These are phyloP conservation scores for Drosophila lacteicornis DNA, from an alignment of 1,140 invertebrate species.

Conservation along the genomic window DNA sequence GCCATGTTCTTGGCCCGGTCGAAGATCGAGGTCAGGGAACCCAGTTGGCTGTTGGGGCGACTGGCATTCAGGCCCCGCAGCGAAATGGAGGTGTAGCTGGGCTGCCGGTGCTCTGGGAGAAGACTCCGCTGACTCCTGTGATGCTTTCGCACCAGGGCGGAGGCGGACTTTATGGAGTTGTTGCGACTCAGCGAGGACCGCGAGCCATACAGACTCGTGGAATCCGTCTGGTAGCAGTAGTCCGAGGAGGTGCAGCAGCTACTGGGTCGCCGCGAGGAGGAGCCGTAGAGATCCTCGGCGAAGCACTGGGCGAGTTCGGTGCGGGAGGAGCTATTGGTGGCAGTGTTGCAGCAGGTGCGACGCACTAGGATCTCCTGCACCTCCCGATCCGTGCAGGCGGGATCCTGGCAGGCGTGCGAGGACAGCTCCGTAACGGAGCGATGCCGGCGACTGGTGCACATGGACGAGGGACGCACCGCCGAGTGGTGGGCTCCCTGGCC, in stretches of 20 bases:
- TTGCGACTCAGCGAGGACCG: slow-evolving; percentile 80
- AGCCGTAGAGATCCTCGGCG: slow-evolving; percentile 78
- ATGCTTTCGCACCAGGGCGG: slow-evolving; percentile 68
- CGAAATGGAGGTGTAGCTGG: slow-evolving; percentile 80
- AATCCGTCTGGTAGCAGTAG: slow-evolving; percentile 84
- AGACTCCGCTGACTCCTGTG: slow-evolving; percentile 49
- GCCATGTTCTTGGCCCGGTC: slow-evolving; percentile 72
- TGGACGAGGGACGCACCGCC: slow-evolving; percentile 32
- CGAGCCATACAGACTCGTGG: slow-evolving; percentile 80
- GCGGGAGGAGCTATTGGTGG: slow-evolving; percentile 55
- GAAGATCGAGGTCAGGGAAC: slow-evolving; percentile 82
- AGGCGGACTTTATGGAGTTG: slow-evolving; percentile 82
- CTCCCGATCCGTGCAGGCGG: slow-evolving; percentile 69
- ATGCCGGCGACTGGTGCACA: slow-evolving; percentile 70
- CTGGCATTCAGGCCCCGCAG: slow-evolving; percentile 73
- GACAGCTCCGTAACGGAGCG: slow-evolving; percentile 80
- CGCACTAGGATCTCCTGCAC: slow-evolving; percentile 78
- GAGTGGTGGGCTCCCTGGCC: slow-evolving; percentile 26
- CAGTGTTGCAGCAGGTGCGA: slow-evolving; percentile 64
- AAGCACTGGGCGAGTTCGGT: slow-evolving; percentile 80
- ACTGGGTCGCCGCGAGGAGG: slow-evolving; percentile 67
- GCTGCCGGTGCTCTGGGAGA: slow-evolving; percentile 69
- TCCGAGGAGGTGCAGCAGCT: slow-evolving; percentile 83
- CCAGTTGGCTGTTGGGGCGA: slow-evolving; percentile 71
- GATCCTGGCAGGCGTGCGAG: slow-evolving; percentile 73